A percentile compares a stretch with the other conserved stretches of the same genome.
These are phyloP conservation scores for Loxodonta africana DNA, from an alignment of 2,113 vertebrate species.

Conservation along the genomic window DNA sequence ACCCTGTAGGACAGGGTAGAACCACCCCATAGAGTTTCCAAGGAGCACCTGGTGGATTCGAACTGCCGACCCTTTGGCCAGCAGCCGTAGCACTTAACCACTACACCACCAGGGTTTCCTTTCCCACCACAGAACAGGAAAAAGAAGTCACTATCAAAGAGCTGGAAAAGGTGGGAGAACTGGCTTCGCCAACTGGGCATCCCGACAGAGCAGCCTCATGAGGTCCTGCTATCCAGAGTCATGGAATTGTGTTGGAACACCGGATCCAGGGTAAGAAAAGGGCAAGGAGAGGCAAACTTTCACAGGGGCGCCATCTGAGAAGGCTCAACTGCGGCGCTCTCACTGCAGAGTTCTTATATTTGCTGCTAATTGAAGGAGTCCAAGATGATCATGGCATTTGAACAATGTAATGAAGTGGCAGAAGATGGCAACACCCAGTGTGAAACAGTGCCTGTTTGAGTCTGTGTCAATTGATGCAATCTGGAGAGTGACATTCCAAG, in stretches of 20 bases:
- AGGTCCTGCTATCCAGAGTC: background rate
- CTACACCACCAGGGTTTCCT: background rate
- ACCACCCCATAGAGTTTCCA: too few species aligned
- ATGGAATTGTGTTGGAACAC: background rate
- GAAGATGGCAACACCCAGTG: background rate
- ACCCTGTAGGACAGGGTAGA: too few species aligned
- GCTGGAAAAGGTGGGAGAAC: background rate
- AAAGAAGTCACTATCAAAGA: conserved; percentile 30
- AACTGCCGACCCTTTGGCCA: too few species aligned
- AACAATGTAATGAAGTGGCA: conserved; percentile 42
- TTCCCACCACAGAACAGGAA: background rate
- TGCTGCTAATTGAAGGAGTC: conserved; percentile 19
- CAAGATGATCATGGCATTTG: conserved; percentile 46
- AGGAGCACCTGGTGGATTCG: too few species aligned
- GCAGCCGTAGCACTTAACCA: too few species aligned
- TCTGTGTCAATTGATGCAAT: background rate
- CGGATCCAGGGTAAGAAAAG: background rate
- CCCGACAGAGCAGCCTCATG: background rate
- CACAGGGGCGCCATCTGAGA: background rate
- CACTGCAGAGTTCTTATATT: background rate
- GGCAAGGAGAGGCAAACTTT: background rate
- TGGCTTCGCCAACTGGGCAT: background rate
- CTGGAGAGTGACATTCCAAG: conserved; percentile 58
- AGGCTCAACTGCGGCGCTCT: background rate
- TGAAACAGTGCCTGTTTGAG: background rate